Base-by-base conservation (phyloP, 2,888 invertebrate genomes). In the Habroteleia sp. region DNA sequence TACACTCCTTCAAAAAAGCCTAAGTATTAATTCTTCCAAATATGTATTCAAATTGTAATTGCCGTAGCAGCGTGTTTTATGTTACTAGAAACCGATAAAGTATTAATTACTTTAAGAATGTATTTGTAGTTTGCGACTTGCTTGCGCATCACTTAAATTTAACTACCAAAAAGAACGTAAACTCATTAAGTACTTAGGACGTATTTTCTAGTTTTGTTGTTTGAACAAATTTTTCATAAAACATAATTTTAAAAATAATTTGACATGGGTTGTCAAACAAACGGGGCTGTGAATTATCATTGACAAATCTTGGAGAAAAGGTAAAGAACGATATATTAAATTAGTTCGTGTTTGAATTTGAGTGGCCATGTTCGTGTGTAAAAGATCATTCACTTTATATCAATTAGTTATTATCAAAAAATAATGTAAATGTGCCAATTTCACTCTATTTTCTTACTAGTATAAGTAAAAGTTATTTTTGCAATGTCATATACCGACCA, bases 201-300 rank as follows among this genome's bases (percentile, higher is more conserved):
- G 8, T 20, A 35, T 29, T 16, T 10, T 23, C n/a, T n/a, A 23
- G 11, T 4, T 5, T 50, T 10, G 11, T 7, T 50, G 1, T 2
- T 29, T 27, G 11, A 27, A 46, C 46, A 31, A 46, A 29, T 8
- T 1, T 31, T 29, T 29, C 42, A 39, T 20, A 3, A n/a, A 8
- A 39, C 8, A 23, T 10, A 5, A 5, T 5, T 42, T 42, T 23
- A 25, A 25, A 42, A 42, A 42, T 42, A 42, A 7, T 13, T 31
- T n/a, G n/a, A n/a, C n/a, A n/a, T n/a, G n/a, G n/a, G n/a, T 29
- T 17, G n/a, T 35, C 37, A 35, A 37, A 10, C 20, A 29, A 54
- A 41, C n/a, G 44, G 39, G 58, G 58, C 58, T 42, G 58, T 58
- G 58, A 58, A 42, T 42, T 42, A 23, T 56, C 20, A 54, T 20